Evolutionary conservation across 1,140 invertebrate genomes (phyloP).

Genomic region (Dufourea novaeangliae): DNA sequence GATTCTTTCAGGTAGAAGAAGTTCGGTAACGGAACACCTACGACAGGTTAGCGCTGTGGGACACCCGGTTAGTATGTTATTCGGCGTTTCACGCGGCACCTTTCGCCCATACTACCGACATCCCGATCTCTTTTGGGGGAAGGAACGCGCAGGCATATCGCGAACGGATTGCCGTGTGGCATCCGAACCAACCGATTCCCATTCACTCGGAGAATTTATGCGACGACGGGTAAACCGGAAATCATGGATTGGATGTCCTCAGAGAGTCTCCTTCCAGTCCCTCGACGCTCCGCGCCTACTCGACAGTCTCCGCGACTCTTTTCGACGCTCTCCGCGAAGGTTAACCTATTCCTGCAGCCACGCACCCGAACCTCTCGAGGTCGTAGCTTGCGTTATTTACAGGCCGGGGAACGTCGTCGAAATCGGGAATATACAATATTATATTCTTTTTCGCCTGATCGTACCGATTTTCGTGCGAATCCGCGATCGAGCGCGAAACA

Average conservation of each 20-base stretch:
- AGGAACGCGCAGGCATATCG: slow-evolving; percentile 51
- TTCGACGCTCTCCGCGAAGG: slow-evolving; percentile 42
- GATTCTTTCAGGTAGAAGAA: not conserved
- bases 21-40: slow-evolving; percentile 48
- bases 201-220: slow-evolving; percentile 74
- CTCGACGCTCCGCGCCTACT: slow-evolving; percentile 31
- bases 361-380: slow-evolving; percentile 35
- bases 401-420: slow-evolving; percentile 28
- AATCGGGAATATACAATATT: slow-evolving; percentile 45
- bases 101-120: slow-evolving; percentile 64
- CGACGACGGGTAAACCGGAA: slow-evolving; percentile 74
- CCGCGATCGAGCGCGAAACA: not conserved
- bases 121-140: slow-evolving; percentile 49
- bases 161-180: slow-evolving; percentile 65
- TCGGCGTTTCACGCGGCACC: slow-evolving; percentile 62
- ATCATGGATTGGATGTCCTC: slow-evolving; percentile 71
- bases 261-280: slow-evolving; percentile 18
- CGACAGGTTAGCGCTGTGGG: slow-evolving; percentile 51
- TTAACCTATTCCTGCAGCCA: slow-evolving; percentile 54
- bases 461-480: not conserved
- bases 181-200: slow-evolving; percentile 71
- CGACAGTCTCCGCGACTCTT: slow-evolving; percentile 41
- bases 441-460: slow-evolving; percentile 20
- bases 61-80: slow-evolving; percentile 71
- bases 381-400: slow-evolving; percentile 55